Evolutionary conservation across 1,140 invertebrate species (phyloP).

Genomic region (Nixonia krombeini): DNA sequence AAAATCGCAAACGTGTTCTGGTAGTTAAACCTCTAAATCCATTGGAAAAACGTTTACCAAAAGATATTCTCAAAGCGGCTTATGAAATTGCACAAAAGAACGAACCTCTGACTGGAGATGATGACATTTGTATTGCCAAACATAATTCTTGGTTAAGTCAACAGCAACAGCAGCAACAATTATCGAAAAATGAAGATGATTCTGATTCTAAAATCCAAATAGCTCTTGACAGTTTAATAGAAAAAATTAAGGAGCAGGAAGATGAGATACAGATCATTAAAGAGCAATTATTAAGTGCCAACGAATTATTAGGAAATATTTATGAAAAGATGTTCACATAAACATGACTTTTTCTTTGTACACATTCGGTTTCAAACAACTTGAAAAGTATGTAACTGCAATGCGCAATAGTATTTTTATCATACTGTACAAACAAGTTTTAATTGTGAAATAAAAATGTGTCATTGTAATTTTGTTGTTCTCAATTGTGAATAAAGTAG

Average conservation of each 20-base stretch:
- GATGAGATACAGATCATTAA: slow-evolving; percentile 56
- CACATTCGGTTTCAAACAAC: too few relatives aligned
- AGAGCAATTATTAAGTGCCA: slow-evolving; percentile 57
- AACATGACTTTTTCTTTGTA: neutral
- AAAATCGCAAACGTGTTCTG: slow-evolving; percentile 68
- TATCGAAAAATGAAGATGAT: slow-evolving; percentile 50
- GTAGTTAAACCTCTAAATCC: slow-evolving; percentile 78
- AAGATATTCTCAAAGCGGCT: slow-evolving; percentile 76
- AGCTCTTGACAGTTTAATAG: slow-evolving; percentile 49
- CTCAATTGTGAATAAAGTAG: too few relatives aligned
- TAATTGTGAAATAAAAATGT: too few relatives aligned
- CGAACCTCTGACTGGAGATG: slow-evolving; percentile 50
- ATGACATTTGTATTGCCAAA: slow-evolving; percentile 47
- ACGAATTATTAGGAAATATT: slow-evolving; percentile 59
- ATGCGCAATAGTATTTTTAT: too few relatives aligned
- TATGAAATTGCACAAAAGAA: slow-evolving; percentile 75
- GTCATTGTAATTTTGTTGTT: too few relatives aligned
- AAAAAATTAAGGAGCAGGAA: slow-evolving; percentile 57
- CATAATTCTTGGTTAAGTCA: slow-evolving; percentile 54
- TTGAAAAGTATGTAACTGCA: too few relatives aligned
- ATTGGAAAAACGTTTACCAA: slow-evolving; percentile 76
- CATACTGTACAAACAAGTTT: too few relatives aligned
- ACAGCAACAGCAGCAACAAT: too few relatives aligned
- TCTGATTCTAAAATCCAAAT: slow-evolving; percentile 37
- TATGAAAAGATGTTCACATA: slow-evolving; percentile 19